Percentiles rank a stretch among this genome's conserved stretches.
phyloP scores from a whole-genome alignment of 2,113 vertebrate species.

The Neofelis nebulosa region DNA sequence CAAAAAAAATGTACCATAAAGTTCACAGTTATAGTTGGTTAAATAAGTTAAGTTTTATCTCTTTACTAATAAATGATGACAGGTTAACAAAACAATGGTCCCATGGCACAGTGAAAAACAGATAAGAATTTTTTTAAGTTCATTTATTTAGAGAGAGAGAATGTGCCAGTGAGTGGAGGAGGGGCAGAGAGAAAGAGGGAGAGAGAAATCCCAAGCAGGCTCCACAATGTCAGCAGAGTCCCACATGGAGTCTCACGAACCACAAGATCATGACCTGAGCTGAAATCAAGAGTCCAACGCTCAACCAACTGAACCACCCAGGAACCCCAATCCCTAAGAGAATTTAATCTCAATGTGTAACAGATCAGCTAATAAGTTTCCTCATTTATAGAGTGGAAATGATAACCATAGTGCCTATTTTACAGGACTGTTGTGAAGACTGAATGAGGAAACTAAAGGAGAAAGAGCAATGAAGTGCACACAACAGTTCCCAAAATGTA shows the following conservation, averaged over 20 bases:
- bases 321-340: not conserved
- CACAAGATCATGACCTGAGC: no score
- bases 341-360: not conserved
- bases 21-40: not conserved
- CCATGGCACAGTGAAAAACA: not conserved
- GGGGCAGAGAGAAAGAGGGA: no score
- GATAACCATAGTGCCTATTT: not conserved
- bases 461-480: not conserved
- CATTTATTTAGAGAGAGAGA: no score
- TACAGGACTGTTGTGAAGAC: not conserved
- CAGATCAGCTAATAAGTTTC: not conserved
- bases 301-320: no score
- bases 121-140: not conserved
- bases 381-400: not conserved
- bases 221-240: no score
- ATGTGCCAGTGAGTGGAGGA: no score
- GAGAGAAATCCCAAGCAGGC: no score
- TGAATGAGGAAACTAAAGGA: not conserved
- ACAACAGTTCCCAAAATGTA: not conserved
- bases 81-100: not conserved
- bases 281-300: no score
- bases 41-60: not conserved
- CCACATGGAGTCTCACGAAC: no score
- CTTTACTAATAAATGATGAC: not conserved
- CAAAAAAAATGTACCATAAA: not conserved